Base-by-base conservation (phyloP, 2,797 vertebrate genomes). In the Lagorchestes hirsutus region DNA sequence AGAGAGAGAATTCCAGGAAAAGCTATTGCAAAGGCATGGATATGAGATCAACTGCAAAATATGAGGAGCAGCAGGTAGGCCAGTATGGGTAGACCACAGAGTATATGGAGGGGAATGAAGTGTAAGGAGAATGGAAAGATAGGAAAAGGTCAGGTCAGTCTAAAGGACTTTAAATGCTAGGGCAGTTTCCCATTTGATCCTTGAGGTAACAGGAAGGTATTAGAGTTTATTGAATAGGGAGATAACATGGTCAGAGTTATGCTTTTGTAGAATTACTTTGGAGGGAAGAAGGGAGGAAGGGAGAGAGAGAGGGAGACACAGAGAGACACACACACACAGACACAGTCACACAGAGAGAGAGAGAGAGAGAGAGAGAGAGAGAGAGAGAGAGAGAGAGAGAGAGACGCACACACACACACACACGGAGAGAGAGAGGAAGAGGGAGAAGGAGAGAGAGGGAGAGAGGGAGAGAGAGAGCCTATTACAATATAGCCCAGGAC, bases 381-480 rank as follows among this genome's bases (percentile, higher is more conserved):
- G 4, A 56, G 22, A 22, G 55, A 56, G 55, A 6, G 22, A 56
- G 56, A 9, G 6, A 57, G 24, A 28, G 56, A 27, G 27, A 8
- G 24, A 8, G 6, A 8, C 24, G 6, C 52, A 52, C 5, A 52
- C 52, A 52, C 5, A 52, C 4, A 52, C 4, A 52, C 4, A 52
- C 4, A n/a, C n/a, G n/a, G 56, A 57, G 55, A 18, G 3, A 22
- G 55, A 55, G 55, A 22, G 3, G 22, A 16, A 18, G 55, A 55
- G 0, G 3, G 13, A 3, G 14, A 16, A 3, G 22, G 55, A 22
- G 27, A 28, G 24, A 57, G 24, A 6, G 56, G 9, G 1, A 1
- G 34, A n/a, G 14, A 5, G 14, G 6, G n/a, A 74, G n/a, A 52
- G 4, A 52, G 52, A 52, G 18, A 74, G 16, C 16, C 40, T 74